Evolutionary conservation across 2,888 invertebrate species (phyloP).

Genomic region (Herminia tarsipennalis): DNA sequence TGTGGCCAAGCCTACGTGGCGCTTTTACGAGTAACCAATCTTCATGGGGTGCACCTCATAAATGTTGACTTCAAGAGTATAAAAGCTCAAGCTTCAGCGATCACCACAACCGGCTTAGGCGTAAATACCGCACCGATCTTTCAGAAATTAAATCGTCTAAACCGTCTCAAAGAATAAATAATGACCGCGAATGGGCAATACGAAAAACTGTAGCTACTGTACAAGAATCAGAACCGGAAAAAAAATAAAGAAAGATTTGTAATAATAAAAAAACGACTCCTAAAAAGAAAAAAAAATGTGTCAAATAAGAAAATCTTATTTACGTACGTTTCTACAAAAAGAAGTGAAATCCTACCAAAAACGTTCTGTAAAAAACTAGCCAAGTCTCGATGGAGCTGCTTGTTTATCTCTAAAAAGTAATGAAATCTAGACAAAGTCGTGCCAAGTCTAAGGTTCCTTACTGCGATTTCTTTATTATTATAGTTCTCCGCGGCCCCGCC

Average conservation of each 20-base stretch:
- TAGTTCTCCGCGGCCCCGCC: too few species aligned
- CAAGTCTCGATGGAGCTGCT: not conserved
- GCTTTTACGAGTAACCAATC: too few species aligned
- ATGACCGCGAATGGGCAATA: conserved; percentile 20
- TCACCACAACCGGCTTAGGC: conserved; percentile 18
- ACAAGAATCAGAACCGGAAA: conserved; percentile 10
- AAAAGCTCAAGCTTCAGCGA: conserved; percentile 3
- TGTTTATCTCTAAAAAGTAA: too few species aligned
- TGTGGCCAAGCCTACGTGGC: not conserved
- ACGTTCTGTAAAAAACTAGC: not conserved
- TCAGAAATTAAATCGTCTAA: conserved; percentile 16
- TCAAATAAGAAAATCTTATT: not conserved
- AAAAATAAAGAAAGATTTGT: conserved; percentile 10
- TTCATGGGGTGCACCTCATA: too few species aligned
- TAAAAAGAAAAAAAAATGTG: conserved; percentile 1
- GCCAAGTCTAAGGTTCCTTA: too few species aligned
- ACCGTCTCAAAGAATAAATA: conserved; percentile 22
- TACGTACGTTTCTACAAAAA: not conserved
- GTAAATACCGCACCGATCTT: conserved; percentile 17
- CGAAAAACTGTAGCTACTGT: conserved; percentile 13
- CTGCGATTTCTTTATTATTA: too few species aligned
- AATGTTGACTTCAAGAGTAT: conserved; percentile 1
- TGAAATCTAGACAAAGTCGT: too few species aligned
- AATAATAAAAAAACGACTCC: conserved; percentile 2
- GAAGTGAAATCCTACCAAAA: not conserved